These are phyloP conservation scores for Dryobates pubescens DNA, from an alignment of 2,797 vertebrate species.

Conservation along the genomic window DNA sequence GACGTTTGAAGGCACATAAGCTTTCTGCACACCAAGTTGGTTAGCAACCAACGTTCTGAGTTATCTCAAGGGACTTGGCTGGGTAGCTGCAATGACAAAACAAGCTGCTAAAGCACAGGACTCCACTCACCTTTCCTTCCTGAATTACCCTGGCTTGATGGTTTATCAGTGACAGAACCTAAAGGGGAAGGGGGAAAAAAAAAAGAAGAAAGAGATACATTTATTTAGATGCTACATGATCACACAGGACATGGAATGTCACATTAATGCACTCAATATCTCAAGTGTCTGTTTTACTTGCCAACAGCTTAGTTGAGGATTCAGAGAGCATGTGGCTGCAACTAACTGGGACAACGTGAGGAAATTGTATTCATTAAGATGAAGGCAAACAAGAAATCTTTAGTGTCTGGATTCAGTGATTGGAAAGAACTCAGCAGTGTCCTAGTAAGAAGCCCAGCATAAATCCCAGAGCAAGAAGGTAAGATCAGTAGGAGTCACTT, in stretches of 20 bases:
- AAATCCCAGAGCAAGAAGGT: slow-evolving; percentile 28
- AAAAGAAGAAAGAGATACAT: slow-evolving; percentile 21
- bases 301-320: background rate
- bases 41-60: background rate
- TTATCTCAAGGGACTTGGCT: background rate
- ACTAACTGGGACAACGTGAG: background rate
- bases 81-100: slow-evolving; percentile 11
- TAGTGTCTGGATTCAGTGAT: background rate
- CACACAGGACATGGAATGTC: background rate
- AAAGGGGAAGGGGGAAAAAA: slow-evolving; percentile 40
- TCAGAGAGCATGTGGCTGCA: background rate
- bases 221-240: background rate
- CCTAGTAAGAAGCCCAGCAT: slow-evolving; percentile 20
- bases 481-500: slow-evolving; percentile 24
- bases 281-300: background rate
- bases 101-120: slow-evolving; percentile 64
- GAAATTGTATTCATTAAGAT: background rate
- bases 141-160: slow-evolving; percentile 90
- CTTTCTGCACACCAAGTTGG: background rate
- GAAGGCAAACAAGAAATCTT: background rate
- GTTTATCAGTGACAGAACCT: slow-evolving; percentile 98
- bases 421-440: background rate
- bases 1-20: background rate
- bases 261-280: background rate
- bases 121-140: slow-evolving; percentile 97